Evolutionary conservation across 1,140 invertebrate species (phyloP).

Genomic region (Arctopsyche grandis): DNA sequence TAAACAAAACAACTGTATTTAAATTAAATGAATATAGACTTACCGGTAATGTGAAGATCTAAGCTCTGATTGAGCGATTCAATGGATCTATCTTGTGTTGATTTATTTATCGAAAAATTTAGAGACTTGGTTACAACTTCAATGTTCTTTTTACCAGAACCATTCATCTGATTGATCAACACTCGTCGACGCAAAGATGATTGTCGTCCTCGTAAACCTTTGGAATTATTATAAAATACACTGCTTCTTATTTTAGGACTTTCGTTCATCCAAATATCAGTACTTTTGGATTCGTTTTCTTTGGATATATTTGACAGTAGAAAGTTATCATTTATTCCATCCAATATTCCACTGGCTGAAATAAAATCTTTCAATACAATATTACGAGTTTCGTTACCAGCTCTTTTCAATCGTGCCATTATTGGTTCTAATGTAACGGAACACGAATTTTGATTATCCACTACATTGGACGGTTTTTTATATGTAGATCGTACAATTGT

Average conservation of each 20-base stretch:
- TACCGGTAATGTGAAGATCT: slow-evolving; percentile 64
- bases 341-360: slow-evolving; percentile 36
- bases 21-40: slow-evolving; percentile 41
- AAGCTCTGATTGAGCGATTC: slow-evolving; percentile 57
- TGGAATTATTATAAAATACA: slow-evolving; percentile 39
- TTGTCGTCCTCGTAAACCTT: slow-evolving; percentile 21
- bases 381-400: background rate
- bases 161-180: slow-evolving; percentile 42
- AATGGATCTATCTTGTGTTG: slow-evolving; percentile 11
- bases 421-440: slow-evolving; percentile 8
- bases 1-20: slow-evolving; percentile 7
- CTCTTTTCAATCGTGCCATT: background rate
- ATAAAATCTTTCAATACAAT: background rate
- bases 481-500: slow-evolving; percentile 13
- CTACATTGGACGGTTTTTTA: background rate
- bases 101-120: background rate
- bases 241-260: background rate
- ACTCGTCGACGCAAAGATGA: slow-evolving; percentile 44
- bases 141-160: slow-evolving; percentile 36
- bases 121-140: slow-evolving; percentile 52
- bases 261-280: background rate
- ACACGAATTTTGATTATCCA: background rate
- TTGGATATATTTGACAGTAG: slow-evolving; percentile 45
- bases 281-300: slow-evolving; percentile 12
- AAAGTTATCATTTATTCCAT: slow-evolving; percentile 36